Evolutionary conservation across 2,888 invertebrate species (phyloP).

Genomic region (Ochlodes sylvanus): DNA sequence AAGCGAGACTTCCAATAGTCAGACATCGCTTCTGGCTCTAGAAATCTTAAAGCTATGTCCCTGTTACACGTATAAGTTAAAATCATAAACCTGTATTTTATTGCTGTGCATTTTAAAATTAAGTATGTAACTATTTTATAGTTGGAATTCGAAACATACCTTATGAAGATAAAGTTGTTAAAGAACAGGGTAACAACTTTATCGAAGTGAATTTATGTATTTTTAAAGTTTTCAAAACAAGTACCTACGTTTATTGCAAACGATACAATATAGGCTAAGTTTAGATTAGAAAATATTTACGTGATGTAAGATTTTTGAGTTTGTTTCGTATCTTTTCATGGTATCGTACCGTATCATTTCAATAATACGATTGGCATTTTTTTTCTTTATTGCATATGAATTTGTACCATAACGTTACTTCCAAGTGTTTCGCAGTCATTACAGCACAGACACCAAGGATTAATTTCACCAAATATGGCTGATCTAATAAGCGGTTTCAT

Average conservation of each 20-base stretch:
- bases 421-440: constrained; percentile 29
- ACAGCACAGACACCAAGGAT: constrained; percentile 35
- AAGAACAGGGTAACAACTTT: background rate
- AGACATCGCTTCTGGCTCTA: constrained; percentile 41
- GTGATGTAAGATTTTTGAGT: no score
- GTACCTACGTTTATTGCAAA: no score
- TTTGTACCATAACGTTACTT: constrained; percentile 5
- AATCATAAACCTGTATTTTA: background rate
- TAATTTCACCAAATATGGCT: constrained; percentile 41
- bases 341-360: no score
- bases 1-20: constrained; percentile 29
- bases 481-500: constrained; percentile 45
- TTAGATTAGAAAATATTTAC: no score
- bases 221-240: no score
- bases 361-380: background rate
- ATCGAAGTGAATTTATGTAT: no score
- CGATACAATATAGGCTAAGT: no score
- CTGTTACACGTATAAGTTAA: constrained; percentile 11
- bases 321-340: no score
- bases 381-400: background rate
- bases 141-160: background rate
- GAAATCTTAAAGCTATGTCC: constrained; percentile 35
- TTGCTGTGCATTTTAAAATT: background rate
- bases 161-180: no score
- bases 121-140: background rate